Evolutionary conservation across 2,113 vertebrate species (phyloP).

Genomic region (Gobius niger): DNA sequence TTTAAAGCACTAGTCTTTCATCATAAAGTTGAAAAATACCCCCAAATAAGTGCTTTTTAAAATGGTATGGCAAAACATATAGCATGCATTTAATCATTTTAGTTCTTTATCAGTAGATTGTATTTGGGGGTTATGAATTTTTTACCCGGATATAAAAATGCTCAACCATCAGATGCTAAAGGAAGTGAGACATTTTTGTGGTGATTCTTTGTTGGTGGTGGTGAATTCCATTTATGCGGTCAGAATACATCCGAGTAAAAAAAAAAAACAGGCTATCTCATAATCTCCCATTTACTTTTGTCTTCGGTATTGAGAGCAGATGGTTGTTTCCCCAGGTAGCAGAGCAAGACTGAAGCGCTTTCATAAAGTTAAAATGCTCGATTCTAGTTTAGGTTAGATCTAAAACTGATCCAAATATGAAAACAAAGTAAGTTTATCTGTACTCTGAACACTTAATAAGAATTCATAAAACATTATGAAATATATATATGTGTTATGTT

Average conservation of each 20-base stretch:
- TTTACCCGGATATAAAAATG: neutral
- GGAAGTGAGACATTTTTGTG: conserved; percentile 43
- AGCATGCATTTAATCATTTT: neutral
- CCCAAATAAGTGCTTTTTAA: conserved; percentile 32
- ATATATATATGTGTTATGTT: no score
- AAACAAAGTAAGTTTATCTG: neutral
- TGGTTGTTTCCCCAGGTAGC: conserved; percentile 68
- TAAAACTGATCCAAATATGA: neutral
- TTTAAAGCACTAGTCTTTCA: conserved; percentile 50
- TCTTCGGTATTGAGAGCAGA: conserved; percentile 64
- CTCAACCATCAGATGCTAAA: neutral
- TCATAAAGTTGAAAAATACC: conserved; percentile 58
- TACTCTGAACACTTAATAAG: neutral
- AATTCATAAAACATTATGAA: neutral
- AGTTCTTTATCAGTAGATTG: neutral
- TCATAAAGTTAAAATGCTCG: conserved; percentile 53
- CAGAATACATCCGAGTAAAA: conserved; percentile 54
- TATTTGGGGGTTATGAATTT: neutral
- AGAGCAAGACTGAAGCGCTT: conserved; percentile 58
- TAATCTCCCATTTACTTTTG: conserved; percentile 62
- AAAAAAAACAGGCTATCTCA: conserved; percentile 58
- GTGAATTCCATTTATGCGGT: conserved; percentile 54
- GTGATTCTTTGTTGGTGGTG: conserved; percentile 38
- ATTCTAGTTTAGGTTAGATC: neutral
- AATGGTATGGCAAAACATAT: neutral